phyloP scores from a whole-genome alignment of 2,797 vertebrate genomes.

The Amniataba percoides region DNA sequence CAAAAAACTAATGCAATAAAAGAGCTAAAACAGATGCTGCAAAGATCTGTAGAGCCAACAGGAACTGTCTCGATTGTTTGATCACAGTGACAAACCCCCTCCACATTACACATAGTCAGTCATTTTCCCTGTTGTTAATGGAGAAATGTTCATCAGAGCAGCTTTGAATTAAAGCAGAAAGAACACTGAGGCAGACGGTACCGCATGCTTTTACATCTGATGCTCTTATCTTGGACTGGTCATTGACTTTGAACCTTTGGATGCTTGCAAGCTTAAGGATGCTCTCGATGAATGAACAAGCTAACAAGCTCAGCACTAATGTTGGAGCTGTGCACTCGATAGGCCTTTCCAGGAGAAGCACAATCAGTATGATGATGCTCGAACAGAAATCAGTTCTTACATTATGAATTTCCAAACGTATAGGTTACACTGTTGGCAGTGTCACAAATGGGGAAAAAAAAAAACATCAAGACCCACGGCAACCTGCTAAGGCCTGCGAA shows the following conservation, averaged over 20 bases:
- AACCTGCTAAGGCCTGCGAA: conserved; percentile 16
- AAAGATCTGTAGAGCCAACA: background rate
- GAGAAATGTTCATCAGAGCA: background rate
- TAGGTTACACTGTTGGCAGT: conserved; percentile 18
- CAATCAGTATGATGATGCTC: conserved; percentile 18
- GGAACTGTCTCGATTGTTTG: background rate
- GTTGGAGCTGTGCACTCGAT: conserved; percentile 13
- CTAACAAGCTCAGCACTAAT: background rate
- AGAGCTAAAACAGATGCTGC: background rate
- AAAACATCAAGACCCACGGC: conserved; percentile 17
- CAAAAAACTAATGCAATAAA: background rate
- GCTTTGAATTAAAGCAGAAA: background rate
- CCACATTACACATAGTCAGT: background rate
- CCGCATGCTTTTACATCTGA: background rate
- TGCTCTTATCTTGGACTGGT: conserved; percentile 1
- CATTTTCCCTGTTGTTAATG: background rate
- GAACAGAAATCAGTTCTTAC: conserved; percentile 11
- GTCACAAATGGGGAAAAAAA: background rate
- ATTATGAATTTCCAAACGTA: conserved; percentile 23
- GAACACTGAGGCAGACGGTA: background rate
- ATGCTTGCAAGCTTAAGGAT: conserved; percentile 34
- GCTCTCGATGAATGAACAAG: conserved; percentile 4
- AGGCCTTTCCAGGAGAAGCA: background rate
- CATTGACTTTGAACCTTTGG: background rate
- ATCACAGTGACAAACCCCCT: background rate